A percentile compares a stretch with the other conserved stretches of the same genome.
phyloP scores from a whole-genome alignment of 1,140 invertebrate genomes.

The Sminthurides bifidus region DNA sequence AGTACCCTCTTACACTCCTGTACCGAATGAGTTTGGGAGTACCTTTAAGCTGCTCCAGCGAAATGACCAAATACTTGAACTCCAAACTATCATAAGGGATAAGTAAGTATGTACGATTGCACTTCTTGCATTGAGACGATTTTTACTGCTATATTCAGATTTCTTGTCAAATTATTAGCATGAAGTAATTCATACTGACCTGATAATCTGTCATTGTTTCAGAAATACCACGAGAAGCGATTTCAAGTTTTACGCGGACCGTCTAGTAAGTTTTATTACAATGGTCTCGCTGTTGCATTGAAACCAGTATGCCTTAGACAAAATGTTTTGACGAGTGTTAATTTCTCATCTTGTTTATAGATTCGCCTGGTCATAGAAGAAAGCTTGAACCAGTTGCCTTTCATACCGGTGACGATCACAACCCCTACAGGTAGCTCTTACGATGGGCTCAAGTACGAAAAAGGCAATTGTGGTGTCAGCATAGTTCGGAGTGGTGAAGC shows the following conservation, averaged over 20 bases:
- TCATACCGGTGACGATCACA: slow-evolving; percentile 70
- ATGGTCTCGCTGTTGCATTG: slow-evolving; percentile 1
- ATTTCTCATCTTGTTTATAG: slow-evolving; percentile 37
- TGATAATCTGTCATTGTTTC: slow-evolving; percentile 31
- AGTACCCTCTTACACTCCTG: slow-evolving; percentile 9
- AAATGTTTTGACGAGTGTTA: too few relatives aligned
- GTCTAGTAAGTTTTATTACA: slow-evolving; percentile 48
- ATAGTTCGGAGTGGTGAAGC: slow-evolving; percentile 90
- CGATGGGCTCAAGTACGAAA: slow-evolving; percentile 81
- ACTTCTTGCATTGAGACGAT: too few relatives aligned
- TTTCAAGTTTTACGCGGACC: slow-evolving; percentile 96
- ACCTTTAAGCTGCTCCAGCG: slow-evolving; percentile 67
- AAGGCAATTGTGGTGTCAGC: slow-evolving; percentile 97
- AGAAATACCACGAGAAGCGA: slow-evolving; percentile 87
- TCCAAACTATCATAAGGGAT: slow-evolving; percentile 89
- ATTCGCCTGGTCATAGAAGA: slow-evolving; percentile 95
- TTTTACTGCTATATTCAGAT: too few relatives aligned
- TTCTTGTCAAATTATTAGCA: slow-evolving; percentile 10
- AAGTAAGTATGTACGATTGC: slow-evolving; percentile 51
- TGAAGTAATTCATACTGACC: background rate
- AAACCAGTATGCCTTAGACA: background rate
- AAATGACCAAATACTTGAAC: slow-evolving; percentile 80
- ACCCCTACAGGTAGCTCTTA: slow-evolving; percentile 88
- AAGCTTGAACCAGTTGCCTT: slow-evolving; percentile 92
- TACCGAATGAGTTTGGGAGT: slow-evolving; percentile 53